Evolutionary conservation across 1,140 invertebrate genomes (phyloP).

Genomic region (Octopus sinensis): DNA sequence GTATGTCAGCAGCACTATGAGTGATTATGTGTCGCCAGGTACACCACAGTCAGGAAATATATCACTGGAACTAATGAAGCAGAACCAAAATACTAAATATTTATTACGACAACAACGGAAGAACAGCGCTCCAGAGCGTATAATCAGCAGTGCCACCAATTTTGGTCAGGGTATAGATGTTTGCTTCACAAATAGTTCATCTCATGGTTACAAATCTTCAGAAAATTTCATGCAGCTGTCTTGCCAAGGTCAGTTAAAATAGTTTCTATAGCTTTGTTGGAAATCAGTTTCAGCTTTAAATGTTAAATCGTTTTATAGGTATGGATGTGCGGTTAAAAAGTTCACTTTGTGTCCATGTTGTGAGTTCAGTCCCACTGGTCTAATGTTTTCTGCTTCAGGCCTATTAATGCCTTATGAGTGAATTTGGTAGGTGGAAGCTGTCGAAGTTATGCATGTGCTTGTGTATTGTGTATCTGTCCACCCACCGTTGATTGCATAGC

Average conservation of each 20-base stretch:
- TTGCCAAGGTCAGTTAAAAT: constrained; percentile 19
- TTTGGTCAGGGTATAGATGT: constrained; percentile 45
- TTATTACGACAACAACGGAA: constrained; percentile 41
- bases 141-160: constrained; percentile 33
- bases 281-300: no score
- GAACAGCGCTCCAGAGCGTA: constrained; percentile 22
- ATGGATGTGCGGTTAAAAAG: no score
- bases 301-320: no score
- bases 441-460: no score
- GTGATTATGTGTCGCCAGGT: constrained; percentile 14
- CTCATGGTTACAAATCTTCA: constrained; percentile 18
- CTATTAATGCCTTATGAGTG: no score
- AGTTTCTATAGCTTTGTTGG: no score
- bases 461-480: no score
- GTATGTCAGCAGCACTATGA: not conserved
- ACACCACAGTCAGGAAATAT: constrained; percentile 43
- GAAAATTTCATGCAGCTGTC: constrained; percentile 17
- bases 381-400: no score
- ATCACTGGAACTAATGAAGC: constrained; percentile 48
- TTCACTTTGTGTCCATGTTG: no score
- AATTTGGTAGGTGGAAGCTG: no score
- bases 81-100: constrained; percentile 52
- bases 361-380: no score
- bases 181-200: constrained; percentile 44
- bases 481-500: no score